Evolutionary conservation across 2,113 vertebrate species (phyloP).

Genomic region (Oreotrochilus melanogaster): DNA sequence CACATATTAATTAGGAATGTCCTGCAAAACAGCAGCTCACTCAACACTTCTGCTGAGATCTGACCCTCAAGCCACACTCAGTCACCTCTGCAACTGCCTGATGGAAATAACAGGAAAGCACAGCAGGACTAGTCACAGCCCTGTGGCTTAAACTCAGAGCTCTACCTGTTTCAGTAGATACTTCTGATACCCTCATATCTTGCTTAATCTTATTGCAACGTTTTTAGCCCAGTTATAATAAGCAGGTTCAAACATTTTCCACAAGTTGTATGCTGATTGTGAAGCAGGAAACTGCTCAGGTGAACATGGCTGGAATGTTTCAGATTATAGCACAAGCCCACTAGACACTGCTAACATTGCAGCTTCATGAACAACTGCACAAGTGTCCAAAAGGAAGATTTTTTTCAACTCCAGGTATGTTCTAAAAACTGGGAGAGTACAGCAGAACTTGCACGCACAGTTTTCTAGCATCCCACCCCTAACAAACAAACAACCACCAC

Average conservation of each 20-base stretch:
- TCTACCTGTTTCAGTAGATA: neutral
- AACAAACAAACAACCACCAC: no score
- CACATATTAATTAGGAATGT: neutral
- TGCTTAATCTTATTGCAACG: neutral
- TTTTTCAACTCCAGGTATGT: neutral
- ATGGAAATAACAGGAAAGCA: neutral
- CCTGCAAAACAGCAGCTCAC: neutral
- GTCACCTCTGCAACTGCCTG: neutral
- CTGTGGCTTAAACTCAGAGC: neutral
- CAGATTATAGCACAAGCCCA: neutral
- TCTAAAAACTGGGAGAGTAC: neutral
- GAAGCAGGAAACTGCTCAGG: neutral
- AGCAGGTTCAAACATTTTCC: neutral
- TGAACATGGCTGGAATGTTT: neutral
- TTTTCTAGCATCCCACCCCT: neutral
- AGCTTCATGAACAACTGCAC: neutral
- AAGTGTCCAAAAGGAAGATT: neutral
- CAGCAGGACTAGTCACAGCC: neutral
- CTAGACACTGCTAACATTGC: neutral
- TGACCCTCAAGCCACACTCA: neutral
- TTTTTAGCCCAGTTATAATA: neutral
- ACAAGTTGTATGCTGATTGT: accelerated
- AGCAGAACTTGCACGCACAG: neutral
- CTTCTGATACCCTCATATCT: neutral
- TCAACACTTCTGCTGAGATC: neutral